Percentiles rank a stretch among this genome's conserved stretches.
These are phyloP conservation scores for Etheostoma nigrum DNA, from an alignment of 2,797 vertebrate genomes.

Conservation along the genomic window DNA sequence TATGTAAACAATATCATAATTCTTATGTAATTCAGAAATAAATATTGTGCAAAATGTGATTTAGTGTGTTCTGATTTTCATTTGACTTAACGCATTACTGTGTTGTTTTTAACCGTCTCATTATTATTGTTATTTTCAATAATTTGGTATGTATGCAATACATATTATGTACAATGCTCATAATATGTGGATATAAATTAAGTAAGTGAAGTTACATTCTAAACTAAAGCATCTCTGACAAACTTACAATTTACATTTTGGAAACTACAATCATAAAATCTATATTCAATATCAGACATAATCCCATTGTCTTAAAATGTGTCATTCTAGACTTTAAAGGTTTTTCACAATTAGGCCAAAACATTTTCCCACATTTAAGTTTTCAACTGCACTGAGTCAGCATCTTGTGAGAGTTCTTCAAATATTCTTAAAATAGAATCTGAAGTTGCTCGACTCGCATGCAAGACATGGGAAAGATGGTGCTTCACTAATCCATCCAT, in stretches of 20 bases:
- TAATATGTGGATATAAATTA: background rate
- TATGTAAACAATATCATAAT: too few species aligned
- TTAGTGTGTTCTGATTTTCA: too few species aligned
- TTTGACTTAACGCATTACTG: too few species aligned
- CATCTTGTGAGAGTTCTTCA: conserved; percentile 34
- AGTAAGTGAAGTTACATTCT: too few species aligned
- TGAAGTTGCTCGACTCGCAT: conserved; percentile 8
- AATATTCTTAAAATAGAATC: conserved; percentile 37
- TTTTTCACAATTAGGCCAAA: conserved; percentile 21
- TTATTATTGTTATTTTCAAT: too few species aligned
- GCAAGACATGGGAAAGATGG: background rate
- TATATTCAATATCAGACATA: conserved; percentile 10
- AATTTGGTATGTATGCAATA: too few species aligned
- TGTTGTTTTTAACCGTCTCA: too few species aligned
- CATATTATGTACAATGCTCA: too few species aligned
- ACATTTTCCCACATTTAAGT: conserved; percentile 25
- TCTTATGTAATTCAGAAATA: too few species aligned
- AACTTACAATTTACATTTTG: background rate
- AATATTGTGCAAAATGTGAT: too few species aligned
- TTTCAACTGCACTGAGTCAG: conserved; percentile 49
- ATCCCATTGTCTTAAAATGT: conserved; percentile 18
- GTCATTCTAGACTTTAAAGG: conserved; percentile 32
- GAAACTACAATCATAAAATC: background rate
- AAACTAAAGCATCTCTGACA: background rate
- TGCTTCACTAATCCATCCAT: conserved; percentile 2